These are phyloP conservation scores for Monodelphis domestica DNA, from an alignment of 2,797 vertebrate species.

Conservation along the genomic window DNA sequence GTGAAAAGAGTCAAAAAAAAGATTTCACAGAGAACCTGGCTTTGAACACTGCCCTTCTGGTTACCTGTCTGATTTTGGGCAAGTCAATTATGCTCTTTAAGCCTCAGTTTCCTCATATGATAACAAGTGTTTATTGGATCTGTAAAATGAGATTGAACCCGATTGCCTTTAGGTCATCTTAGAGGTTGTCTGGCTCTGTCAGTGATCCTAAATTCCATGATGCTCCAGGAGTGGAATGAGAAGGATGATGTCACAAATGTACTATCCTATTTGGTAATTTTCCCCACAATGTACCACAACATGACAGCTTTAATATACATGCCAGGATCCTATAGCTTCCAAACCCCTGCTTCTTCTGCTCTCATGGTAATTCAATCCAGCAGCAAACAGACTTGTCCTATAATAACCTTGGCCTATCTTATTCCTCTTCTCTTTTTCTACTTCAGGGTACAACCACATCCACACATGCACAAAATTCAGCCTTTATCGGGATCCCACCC, in stretches of 20 bases:
- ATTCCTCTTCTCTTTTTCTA: conserved; percentile 5
- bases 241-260: conserved; percentile 46
- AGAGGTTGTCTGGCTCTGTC: background rate
- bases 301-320: conserved; percentile 18
- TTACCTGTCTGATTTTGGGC: background rate
- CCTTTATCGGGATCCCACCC: conserved; percentile 1
- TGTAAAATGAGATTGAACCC: background rate
- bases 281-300: conserved; percentile 17
- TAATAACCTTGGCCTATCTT: background rate
- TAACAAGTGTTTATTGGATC: background rate
- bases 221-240: background rate
- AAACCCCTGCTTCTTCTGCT: background rate
- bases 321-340: background rate
- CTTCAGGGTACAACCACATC: conserved; percentile 6
- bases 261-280: conserved; percentile 44
- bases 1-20: background rate
- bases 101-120: background rate
- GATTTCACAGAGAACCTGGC: background rate
- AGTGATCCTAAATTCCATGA: background rate
- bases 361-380: conserved; percentile 27
- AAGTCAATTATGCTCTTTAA: background rate
- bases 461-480: background rate
- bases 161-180: background rate
- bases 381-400: conserved; percentile 21
- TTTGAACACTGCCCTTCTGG: background rate